Conservation (phyloP, 1,140 invertebrate genomes). For the Carposina sasakii region DNA sequence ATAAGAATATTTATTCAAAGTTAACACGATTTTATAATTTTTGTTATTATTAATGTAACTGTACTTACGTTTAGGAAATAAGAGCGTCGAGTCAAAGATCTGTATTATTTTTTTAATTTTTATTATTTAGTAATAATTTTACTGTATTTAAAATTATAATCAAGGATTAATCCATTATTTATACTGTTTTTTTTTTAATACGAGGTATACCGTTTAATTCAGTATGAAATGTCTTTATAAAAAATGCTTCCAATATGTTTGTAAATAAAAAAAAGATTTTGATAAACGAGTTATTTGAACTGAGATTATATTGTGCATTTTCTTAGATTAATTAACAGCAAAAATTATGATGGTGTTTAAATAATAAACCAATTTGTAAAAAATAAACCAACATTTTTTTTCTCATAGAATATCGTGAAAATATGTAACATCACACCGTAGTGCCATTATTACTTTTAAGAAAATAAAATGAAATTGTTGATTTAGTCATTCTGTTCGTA, state of each 20-base stretch:
- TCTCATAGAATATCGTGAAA: no score
- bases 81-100: conserved; percentile 69
- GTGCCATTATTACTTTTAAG: no score
- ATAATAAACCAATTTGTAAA: no score
- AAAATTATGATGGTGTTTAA: no score
- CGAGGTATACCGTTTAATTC: conserved; percentile 66
- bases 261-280: conserved; percentile 59
- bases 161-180: conserved; percentile 59
- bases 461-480: no score
- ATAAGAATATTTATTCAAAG: conserved; percentile 66
- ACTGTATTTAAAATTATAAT: conserved; percentile 53
- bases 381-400: no score
- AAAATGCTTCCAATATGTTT: conserved; percentile 50
- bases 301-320: conserved; percentile 69
- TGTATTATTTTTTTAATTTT: conserved; percentile 72
- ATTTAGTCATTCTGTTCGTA: no score
- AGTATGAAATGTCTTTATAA: conserved; percentile 50
- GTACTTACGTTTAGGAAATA: conserved; percentile 59
- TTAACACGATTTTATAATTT: conserved; percentile 47
- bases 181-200: conserved; percentile 65
- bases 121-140: conserved; percentile 70
- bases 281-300: no score
- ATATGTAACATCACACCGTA: no score
- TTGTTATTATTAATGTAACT: conserved; percentile 51
- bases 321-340: no score